Evolutionary conservation across 2,888 invertebrate species (phyloP).

Genomic region (Alviniconcha strummeri): DNA sequence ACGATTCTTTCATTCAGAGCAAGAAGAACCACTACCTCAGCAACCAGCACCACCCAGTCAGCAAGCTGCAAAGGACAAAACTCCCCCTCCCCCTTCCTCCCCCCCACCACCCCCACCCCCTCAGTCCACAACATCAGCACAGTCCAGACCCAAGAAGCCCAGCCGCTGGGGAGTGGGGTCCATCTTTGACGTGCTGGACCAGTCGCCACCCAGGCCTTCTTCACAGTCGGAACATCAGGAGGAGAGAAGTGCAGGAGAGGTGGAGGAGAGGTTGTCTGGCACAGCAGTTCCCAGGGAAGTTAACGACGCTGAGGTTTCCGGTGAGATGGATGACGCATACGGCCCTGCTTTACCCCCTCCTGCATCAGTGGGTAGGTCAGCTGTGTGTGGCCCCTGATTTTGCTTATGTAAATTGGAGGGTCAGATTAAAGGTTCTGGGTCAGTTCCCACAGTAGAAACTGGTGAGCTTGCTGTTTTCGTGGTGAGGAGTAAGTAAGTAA

Average conservation of each 20-base stretch:
- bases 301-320: neutral
- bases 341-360: slow-evolving; percentile 47
- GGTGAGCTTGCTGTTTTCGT: too few species aligned
- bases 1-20: too few species aligned
- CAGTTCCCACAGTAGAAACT: too few species aligned
- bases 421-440: too few species aligned
- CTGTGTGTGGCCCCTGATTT: too few species aligned
- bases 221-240: slow-evolving; percentile 13
- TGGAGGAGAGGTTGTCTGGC: slow-evolving; percentile 40
- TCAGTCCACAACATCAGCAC: neutral
- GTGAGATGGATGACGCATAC: slow-evolving; percentile 41
- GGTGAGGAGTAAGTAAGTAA: too few species aligned
- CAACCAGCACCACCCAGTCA: too few species aligned
- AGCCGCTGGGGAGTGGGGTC: slow-evolving; percentile 27
- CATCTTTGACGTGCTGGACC: slow-evolving; percentile 31
- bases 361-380: neutral
- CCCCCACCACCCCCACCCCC: slow-evolving; percentile 14
- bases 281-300: neutral
- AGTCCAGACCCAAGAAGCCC: neutral
- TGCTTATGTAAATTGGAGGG: too few species aligned
- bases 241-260: slow-evolving; percentile 18
- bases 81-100: neutral
- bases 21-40: too few species aligned
- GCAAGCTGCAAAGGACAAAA: too few species aligned
- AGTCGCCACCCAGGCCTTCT: slow-evolving; percentile 9